phyloP scores from a whole-genome alignment of 2,888 invertebrate genomes.

The Caradrina kadenii region DNA sequence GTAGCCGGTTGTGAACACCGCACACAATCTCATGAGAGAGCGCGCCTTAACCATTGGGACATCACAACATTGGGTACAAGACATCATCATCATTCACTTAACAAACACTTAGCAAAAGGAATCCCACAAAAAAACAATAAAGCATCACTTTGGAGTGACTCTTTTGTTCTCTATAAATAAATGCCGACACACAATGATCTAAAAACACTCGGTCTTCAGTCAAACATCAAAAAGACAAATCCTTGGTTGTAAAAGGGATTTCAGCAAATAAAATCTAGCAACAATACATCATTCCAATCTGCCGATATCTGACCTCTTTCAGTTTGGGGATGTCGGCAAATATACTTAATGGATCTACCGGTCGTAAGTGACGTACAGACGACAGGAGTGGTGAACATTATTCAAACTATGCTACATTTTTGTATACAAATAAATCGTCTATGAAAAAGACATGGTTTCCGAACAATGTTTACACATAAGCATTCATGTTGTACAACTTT shows the following conservation, averaged over 20 bases:
- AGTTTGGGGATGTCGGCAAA: conserved; percentile 80
- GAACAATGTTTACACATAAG: no score
- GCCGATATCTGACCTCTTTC: conserved; percentile 81
- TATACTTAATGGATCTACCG: conserved; percentile 83
- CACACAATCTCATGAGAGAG: no score
- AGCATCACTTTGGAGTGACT: background rate
- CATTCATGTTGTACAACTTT: no score
- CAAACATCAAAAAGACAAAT: conserved; percentile 58
- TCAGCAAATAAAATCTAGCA: conserved; percentile 77
- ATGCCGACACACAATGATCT: conserved; percentile 37
- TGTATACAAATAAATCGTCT: no score
- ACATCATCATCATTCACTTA: background rate
- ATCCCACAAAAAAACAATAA: background rate
- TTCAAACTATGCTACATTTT: background rate
- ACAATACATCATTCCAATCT: conserved; percentile 86
- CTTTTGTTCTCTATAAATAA: conserved; percentile 4
- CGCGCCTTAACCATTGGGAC: no score
- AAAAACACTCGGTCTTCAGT: conserved; percentile 46
- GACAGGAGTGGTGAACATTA: background rate
- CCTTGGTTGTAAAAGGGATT: conserved; percentile 36
- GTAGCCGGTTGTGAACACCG: no score
- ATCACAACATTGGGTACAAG: no score
- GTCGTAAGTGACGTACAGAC: conserved; percentile 65
- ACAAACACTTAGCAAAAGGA: background rate
- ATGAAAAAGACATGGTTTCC: no score